phyloP scores from a whole-genome alignment of 2,888 invertebrate species.

The Trichopria drosophilae region DNA sequence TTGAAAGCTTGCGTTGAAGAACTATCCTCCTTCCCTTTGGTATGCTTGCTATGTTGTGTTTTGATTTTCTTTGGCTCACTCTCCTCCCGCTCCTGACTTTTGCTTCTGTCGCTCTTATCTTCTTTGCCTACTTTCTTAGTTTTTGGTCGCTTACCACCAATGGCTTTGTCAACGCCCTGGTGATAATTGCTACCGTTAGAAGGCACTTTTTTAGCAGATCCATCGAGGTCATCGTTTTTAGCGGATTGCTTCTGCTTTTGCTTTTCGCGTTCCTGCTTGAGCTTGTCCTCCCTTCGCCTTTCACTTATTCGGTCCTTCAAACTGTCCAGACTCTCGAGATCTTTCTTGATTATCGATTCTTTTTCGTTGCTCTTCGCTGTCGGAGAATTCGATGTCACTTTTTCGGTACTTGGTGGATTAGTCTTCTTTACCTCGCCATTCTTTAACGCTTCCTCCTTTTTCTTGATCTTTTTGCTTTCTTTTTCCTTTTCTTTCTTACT shows the following conservation, averaged over 20 bases:
- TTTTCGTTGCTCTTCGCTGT: constrained; percentile 48
- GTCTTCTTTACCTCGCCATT: constrained; percentile 64
- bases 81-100: constrained; percentile 40
- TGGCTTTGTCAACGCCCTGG: constrained; percentile 48
- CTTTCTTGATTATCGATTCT: constrained; percentile 50
- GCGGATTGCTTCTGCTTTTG: constrained; percentile 48
- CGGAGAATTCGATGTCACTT: constrained; percentile 58
- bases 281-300: constrained; percentile 51
- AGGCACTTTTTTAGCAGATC: constrained; percentile 57
- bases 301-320: constrained; percentile 55
- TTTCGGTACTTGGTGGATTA: constrained; percentile 61
- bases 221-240: constrained; percentile 43
- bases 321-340: constrained; percentile 54
- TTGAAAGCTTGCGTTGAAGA: constrained; percentile 70
- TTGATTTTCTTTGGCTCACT: constrained; percentile 49
- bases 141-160: constrained; percentile 47
- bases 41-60: constrained; percentile 43
- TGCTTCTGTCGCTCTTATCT: constrained; percentile 40
- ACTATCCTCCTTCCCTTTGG: constrained; percentile 52
- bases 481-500: constrained; percentile 38
- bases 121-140: constrained; percentile 47
- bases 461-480: constrained; percentile 38
- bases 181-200: constrained; percentile 55
- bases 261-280: constrained; percentile 52
- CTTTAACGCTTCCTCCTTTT: constrained; percentile 62